Conservation (phyloP, 2,797 vertebrate genomes). For the Premnoplex brunnescens region DNA sequence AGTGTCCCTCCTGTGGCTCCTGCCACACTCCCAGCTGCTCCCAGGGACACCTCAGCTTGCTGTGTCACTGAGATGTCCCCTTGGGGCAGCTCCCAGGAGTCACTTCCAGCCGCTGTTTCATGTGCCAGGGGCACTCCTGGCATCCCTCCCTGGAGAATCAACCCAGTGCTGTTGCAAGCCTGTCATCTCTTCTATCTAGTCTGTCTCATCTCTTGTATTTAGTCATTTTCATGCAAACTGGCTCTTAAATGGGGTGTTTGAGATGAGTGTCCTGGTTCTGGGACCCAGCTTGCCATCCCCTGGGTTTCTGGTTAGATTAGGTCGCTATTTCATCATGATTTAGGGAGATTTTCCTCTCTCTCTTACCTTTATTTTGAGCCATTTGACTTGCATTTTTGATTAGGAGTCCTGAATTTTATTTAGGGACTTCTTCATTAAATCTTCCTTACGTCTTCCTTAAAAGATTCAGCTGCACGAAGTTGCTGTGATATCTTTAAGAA, state of each 20-base stretch:
- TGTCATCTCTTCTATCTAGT: background rate
- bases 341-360: background rate
- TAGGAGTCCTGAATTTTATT: background rate
- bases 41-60: background rate
- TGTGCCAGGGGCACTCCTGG: background rate
- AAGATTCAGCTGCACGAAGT: background rate
- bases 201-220: background rate
- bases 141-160: background rate
- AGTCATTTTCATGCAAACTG: background rate
- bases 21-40: background rate
- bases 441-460: background rate
- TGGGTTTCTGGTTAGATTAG: background rate
- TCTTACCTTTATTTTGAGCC: background rate
- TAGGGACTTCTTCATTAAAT: background rate
- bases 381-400: background rate
- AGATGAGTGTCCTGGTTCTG: background rate
- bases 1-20: background rate
- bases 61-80: background rate
- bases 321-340: rapidly evolving
- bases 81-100: background rate
- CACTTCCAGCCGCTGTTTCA: background rate
- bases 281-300: background rate
- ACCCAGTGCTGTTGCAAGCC: rapidly evolving
- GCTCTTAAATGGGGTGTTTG: background rate
- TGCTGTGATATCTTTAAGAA: background rate